Evolutionary conservation across 2,888 invertebrate genomes (phyloP).

Genomic region (Eupithecia subumbrata): DNA sequence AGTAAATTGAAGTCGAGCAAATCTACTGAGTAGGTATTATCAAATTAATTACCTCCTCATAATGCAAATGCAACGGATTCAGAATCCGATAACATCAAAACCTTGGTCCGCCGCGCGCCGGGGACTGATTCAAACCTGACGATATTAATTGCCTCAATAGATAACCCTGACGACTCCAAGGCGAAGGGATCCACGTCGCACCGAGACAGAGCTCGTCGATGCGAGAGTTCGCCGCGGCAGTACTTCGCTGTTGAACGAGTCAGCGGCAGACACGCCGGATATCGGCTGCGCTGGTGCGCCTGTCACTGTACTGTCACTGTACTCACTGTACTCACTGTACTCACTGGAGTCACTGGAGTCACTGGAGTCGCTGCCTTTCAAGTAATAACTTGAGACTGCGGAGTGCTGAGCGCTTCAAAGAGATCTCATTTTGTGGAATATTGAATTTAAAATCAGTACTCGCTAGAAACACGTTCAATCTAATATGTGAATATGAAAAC

Average conservation of each 20-base stretch:
- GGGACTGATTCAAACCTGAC: conserved; percentile 4
- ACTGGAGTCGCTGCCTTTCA: background rate
- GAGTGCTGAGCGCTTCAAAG: background rate
- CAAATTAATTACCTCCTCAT: background rate
- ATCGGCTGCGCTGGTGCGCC: background rate
- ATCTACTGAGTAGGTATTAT: background rate
- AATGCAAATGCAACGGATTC: background rate
- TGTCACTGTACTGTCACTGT: no score
- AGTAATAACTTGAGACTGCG: background rate
- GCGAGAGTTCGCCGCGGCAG: background rate
- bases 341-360: no score
- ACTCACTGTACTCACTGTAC: no score
- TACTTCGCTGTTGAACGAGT: background rate
- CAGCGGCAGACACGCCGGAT: background rate
- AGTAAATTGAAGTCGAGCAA: background rate
- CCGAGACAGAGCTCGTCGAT: background rate
- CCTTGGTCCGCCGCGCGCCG: background rate
- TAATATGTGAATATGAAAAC: background rate
- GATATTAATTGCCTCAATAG: conserved; percentile 6
- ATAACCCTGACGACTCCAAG: background rate
- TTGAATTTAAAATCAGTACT: background rate
- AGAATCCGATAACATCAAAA: background rate
- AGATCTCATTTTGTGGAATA: background rate
- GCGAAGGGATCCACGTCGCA: background rate
- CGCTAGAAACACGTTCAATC: background rate